phyloP scores from a whole-genome alignment of 53 echinoderm and acorn worm species.

The Paracentrotus lividus region DNA sequence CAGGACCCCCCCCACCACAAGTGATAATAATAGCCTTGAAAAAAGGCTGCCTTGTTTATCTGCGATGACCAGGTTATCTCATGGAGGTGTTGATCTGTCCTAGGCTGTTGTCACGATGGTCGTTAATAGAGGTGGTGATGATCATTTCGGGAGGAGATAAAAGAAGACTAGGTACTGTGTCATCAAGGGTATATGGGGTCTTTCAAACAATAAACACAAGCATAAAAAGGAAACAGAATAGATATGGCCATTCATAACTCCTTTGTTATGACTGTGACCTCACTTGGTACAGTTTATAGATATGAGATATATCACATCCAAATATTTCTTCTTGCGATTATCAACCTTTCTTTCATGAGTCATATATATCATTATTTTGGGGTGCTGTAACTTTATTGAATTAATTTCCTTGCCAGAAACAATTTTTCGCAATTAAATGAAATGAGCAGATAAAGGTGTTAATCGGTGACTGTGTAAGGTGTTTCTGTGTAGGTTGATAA shows the following conservation, averaged over 20 bases:
- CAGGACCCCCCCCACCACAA: neutral
- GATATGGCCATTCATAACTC: neutral
- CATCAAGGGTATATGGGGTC: slow-evolving; percentile 3
- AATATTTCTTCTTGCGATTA: no score
- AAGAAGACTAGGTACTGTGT: slow-evolving; percentile 9
- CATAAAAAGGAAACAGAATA: neutral
- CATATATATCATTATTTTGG: no score
- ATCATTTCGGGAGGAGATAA: neutral
- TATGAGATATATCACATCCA: no score
- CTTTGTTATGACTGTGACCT: neutral
- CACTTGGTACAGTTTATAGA: no score
- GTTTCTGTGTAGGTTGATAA: neutral
- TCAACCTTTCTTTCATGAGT: no score
- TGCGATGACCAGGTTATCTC: slow-evolving; percentile 12
- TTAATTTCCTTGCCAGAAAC: neutral
- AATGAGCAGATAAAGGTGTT: neutral
- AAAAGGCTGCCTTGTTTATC: neutral
- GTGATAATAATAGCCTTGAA: neutral
- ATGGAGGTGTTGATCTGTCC: slow-evolving; percentile 34
- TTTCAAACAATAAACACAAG: neutral
- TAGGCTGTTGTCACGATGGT: slow-evolving; percentile 28
- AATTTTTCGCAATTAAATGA: neutral
- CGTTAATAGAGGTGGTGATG: neutral
- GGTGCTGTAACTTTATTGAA: no score
- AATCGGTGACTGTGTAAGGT: no score